phyloP scores from a whole-genome alignment of 2,888 invertebrate genomes.

The Thereva unica region DNA sequence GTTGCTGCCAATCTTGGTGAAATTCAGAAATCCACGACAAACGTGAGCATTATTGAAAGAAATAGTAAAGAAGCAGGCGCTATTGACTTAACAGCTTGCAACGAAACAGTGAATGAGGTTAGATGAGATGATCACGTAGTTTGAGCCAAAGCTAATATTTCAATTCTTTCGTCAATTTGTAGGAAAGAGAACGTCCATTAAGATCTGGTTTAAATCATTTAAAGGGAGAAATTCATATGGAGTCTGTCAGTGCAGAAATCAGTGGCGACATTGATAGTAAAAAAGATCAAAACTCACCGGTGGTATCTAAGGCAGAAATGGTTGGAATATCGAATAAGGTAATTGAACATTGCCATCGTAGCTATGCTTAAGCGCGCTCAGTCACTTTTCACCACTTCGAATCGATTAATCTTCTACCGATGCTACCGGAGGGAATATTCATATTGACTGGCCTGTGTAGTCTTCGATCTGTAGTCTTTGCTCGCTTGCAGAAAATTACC shows the following conservation, averaged over 20 bases:
- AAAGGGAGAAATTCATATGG: conserved; percentile 39
- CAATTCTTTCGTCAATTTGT: conserved; percentile 12
- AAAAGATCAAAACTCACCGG: conserved; percentile 31
- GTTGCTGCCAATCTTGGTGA: conserved; percentile 37
- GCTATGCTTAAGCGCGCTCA: neutral
- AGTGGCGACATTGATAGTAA: conserved; percentile 1
- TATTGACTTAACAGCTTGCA: conserved; percentile 27
- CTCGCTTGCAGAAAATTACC: conserved; percentile 19
- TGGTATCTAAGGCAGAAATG: conserved; percentile 21
- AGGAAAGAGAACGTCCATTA: conserved; percentile 29
- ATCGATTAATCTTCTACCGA: conserved; percentile 24
- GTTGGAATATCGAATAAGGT: conserved; percentile 34
- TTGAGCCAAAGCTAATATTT: neutral
- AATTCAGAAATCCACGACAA: neutral
- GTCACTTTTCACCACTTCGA: conserved; percentile 7
- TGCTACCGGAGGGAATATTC: conserved; percentile 17
- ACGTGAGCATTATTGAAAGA: conserved; percentile 9
- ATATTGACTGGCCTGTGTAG: conserved; percentile 19
- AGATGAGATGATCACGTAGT: neutral
- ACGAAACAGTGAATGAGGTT: conserved; percentile 32
- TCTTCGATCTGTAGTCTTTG: too few species aligned
- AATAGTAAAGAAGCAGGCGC: conserved; percentile 16
- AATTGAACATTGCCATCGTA: conserved; percentile 15
- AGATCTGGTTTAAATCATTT: conserved; percentile 39
- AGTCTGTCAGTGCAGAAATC: conserved; percentile 33